A percentile compares a stretch with the other conserved stretches of the same genome.
Evolutionary conservation across 2,797 vertebrate species (phyloP).

Genomic region (Eupleurogrammus muticus): DNA sequence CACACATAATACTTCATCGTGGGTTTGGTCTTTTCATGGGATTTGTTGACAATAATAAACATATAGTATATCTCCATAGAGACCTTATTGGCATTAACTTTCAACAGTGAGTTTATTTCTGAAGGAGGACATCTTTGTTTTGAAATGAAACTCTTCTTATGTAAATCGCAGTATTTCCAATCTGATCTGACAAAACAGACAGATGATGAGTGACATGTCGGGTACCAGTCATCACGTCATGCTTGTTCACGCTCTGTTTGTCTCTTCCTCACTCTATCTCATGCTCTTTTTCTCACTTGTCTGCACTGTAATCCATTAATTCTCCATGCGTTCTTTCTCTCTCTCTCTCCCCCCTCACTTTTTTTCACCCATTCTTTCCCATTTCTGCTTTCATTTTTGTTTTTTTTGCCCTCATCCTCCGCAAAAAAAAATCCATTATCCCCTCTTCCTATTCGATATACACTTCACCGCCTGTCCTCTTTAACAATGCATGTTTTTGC

Average conservation of each 20-base stretch:
- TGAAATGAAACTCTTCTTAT: constrained; percentile 35
- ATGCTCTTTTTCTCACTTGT: constrained; percentile 28
- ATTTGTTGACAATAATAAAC: constrained; percentile 30
- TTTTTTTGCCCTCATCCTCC: neutral
- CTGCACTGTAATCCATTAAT: constrained; percentile 40
- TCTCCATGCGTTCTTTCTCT: constrained; percentile 35
- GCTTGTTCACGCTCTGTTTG: constrained; percentile 34
- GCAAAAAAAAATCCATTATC: constrained; percentile 18
- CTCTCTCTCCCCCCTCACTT: constrained; percentile 34
- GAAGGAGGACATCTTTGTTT: neutral
- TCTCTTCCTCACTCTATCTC: constrained; percentile 24
- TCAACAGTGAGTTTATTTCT: neutral
- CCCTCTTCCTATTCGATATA: neutral
- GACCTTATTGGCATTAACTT: neutral
- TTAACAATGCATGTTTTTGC: neutral
- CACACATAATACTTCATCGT: neutral
- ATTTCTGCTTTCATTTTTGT: constrained; percentile 2
- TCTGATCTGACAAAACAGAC: constrained; percentile 28
- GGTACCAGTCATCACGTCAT: constrained; percentile 34
- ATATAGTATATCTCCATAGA: neutral
- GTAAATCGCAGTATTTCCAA: constrained; percentile 10
- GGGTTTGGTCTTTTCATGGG: constrained; percentile 18
- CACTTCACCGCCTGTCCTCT: neutral
- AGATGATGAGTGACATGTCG: constrained; percentile 24
- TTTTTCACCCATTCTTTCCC: constrained; percentile 25